Conservation (phyloP, 2,888 invertebrate species). For the Catocala sponsa region DNA sequence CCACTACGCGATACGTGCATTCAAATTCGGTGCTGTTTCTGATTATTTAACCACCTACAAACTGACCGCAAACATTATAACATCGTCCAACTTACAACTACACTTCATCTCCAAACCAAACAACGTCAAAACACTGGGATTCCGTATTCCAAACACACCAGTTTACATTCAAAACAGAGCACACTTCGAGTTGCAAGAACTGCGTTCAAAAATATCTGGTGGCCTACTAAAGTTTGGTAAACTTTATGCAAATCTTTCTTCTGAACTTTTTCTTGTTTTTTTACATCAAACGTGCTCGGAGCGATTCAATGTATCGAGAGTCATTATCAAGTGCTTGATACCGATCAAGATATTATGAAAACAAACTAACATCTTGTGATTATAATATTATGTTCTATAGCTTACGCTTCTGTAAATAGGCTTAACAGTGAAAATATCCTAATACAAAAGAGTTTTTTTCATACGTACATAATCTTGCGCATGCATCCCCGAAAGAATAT, state of each 20-base stretch:
- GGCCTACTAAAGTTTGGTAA: constrained; percentile 8
- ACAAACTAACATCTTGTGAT: too few species aligned
- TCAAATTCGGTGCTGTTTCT: too few species aligned
- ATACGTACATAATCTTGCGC: too few species aligned
- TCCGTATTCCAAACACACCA: constrained; percentile 3
- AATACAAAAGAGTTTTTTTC: too few species aligned
- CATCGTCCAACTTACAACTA: neutral
- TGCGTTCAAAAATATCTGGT: constrained; percentile 10
- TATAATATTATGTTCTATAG: too few species aligned
- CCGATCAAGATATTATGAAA: neutral
- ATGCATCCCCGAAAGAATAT: too few species aligned
- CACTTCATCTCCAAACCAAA: constrained; percentile 9
- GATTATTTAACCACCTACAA: too few species aligned
- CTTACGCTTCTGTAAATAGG: too few species aligned
- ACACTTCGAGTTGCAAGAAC: constrained; percentile 7
- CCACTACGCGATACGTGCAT: too few species aligned
- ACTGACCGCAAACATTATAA: neutral
- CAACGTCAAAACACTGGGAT: neutral
- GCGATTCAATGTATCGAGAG: neutral
- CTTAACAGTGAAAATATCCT: too few species aligned
- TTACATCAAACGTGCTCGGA: constrained; percentile 8
- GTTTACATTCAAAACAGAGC: constrained; percentile 27
- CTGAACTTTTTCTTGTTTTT: constrained; percentile 5
- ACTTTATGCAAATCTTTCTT: constrained; percentile 19
- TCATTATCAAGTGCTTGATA: neutral